phyloP scores from a whole-genome alignment of 2,113 vertebrate genomes.

The Falcunculus frontatus region DNA sequence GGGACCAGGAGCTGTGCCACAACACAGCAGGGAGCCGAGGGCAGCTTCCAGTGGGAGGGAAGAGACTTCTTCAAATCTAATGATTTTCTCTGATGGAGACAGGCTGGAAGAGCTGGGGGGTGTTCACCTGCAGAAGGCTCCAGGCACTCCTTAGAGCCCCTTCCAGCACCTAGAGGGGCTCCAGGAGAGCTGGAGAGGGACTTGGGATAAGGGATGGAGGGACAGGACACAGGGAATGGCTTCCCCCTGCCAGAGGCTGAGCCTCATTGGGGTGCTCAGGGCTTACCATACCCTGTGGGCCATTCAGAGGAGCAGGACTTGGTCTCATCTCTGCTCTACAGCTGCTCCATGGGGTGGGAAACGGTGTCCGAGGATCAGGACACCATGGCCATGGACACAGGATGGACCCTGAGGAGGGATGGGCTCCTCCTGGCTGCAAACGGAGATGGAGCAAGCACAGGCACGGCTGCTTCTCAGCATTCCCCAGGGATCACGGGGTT shows the following conservation, averaged over 20 bases:
- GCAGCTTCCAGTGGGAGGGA: background rate
- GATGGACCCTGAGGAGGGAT: too few relatives aligned
- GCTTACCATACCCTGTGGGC: background rate
- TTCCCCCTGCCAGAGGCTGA: background rate
- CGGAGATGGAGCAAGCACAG: background rate
- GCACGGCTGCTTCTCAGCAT: background rate
- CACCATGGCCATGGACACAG: background rate
- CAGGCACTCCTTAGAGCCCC: background rate
- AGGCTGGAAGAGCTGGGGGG: background rate
- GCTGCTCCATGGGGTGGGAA: background rate
- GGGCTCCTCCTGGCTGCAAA: background rate
- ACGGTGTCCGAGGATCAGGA: background rate
- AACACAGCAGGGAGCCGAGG: background rate
- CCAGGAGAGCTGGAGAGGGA: background rate
- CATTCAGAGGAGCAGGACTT: background rate
- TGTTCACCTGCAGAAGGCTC: background rate
- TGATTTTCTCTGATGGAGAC: background rate
- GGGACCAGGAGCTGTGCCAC: background rate
- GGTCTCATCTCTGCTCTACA: background rate
- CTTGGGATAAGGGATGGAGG: background rate
- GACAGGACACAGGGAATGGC: background rate
- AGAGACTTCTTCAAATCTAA: background rate
- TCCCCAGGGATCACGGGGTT: background rate
- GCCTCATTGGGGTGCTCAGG: background rate
- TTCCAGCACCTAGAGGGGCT: background rate